Base-by-base conservation (phyloP, 2,113 vertebrate species). In the Callipepla californica region DNA sequence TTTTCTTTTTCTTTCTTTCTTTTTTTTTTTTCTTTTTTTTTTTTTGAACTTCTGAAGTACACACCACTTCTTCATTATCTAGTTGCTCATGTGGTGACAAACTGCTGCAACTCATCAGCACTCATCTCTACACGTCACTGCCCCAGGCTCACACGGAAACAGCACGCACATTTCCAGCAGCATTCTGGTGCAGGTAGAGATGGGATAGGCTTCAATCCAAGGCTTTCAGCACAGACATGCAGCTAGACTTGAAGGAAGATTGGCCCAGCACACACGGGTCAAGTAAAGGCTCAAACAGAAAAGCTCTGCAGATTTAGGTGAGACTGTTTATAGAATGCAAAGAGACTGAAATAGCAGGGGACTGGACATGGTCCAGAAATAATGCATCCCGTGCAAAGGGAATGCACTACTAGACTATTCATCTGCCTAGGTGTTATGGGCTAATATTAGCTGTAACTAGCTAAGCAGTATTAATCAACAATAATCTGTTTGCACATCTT, bases 31-130 rank as follows among this genome's bases (percentile, higher is more conserved):
- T 14, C 5, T 45, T 18, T 45, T 45, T 84, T 45, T 75, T 76
- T 65, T 80, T 69, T 25, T 0, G 57, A 80, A 80, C 36, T 89
- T 75, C n/a, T 62, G 40, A 80, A 85, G 62, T 53, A 62, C 6
- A 87, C 42, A 80, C 73, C 23, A 50, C 42, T 76, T 45, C 36
- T 89, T 91, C 30, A 38, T 89, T 82, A 45, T 80, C 91, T 87
- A 91, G 55, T 45, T 89, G 63, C 57, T 89, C 28, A 20, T 50
- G 30, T 9, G 21, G 80, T 26, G 45, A 13, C 21, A 23, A 73
- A 63, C 73, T 80, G 68, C 82, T 88, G 85, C 55, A 88, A 67
- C n/a, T 80, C 59, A 73, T 94, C 81, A 76, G 13, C 36, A 53
- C 40, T 76, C 62, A 85, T 85, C 47, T 38, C 50, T 21, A 51